Evolutionary conservation across 2,113 vertebrate genomes (phyloP), one percentile per base, ranked within the genome.

Genomic region (Bambusicola thoracicus): DNA sequence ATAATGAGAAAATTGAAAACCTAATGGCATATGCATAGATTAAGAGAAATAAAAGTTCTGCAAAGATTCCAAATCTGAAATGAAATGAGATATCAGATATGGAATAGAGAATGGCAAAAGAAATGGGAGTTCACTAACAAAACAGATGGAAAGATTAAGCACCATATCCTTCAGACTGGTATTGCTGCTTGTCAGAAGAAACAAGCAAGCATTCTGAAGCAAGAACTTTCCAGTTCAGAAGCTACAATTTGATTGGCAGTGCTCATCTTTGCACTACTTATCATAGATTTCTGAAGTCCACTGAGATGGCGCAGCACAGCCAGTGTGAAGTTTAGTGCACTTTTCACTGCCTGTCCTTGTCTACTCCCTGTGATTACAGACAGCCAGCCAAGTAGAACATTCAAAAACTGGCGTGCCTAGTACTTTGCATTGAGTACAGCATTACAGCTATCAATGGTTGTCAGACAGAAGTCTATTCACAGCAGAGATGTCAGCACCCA

Each of bases 401-500:
- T 61, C 30, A 40, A 58, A 93, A 92, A 38, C 43, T 81, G 81
- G 77, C 69, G 84, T 18, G 69, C 53, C 77, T n/a, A 5, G 20
- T 32, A 67, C 46, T 87, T 24, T 41, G 53, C 62, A 89, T 34
- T 53, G 70, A 77, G 30, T 34, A 65, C 53, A 73, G 70, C 62
- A 40, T 51, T 59, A 22, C 53, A 65, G 66, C 66, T 27, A 85
- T 69, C 81, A 92, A 13, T 38, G 66, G 48, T 61, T 93, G 89
- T 81, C 86, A 87, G 62, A 94, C 32, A 90, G 70, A 87, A 93
- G 49, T 29, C 84, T 87, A 66, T 93, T 90, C 94, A 90, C 30
- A 30, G 36, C 53, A 32, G 62, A 69, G 53, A 87, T 87, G 53
- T 73, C 81, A 75, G 81, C 27, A 72, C 21, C 66, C 81, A 85